Percentiles rank a stretch among this genome's conserved stretches.
Conservation (phyloP, 1,140 invertebrate species). For the Drosophila bipectinata region DNA sequence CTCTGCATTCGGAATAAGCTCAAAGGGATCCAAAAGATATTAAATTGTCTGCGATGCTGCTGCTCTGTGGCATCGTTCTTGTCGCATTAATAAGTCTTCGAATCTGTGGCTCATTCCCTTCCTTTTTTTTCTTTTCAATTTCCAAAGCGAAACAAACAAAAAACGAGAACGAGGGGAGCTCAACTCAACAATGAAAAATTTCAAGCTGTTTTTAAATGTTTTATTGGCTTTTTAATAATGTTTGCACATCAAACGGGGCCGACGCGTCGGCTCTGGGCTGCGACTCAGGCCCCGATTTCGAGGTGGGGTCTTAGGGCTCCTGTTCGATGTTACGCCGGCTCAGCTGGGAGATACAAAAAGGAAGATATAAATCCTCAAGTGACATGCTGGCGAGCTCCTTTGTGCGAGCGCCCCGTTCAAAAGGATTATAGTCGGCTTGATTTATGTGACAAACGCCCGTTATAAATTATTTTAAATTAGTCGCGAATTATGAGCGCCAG, state of each 20-base stretch:
- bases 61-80: conserved; percentile 46
- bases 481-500: conserved; percentile 64
- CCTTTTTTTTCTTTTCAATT: conserved; percentile 48
- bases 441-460: conserved; percentile 68
- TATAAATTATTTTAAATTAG: conserved; percentile 81
- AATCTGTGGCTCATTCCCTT: conserved; percentile 36
- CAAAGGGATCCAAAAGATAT: conserved; percentile 73
- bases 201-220: conserved; percentile 82
- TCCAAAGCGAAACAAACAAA: conserved; percentile 52
- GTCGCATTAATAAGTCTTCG: conserved; percentile 77
- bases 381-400: conserved; percentile 76
- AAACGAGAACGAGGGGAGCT: conserved; percentile 35
- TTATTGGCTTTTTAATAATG: conserved; percentile 82
- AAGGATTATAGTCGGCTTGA: conserved; percentile 72
- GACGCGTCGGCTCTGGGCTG: conserved; percentile 38
- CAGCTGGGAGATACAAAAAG: conserved; percentile 65
- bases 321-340: conserved; percentile 65
- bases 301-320: conserved; percentile 21
- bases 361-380: conserved; percentile 81
- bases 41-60: conserved; percentile 73
- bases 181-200: conserved; percentile 76
- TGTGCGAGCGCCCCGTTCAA: conserved; percentile 36
- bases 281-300: conserved; percentile 11
- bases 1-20: conserved; percentile 33
- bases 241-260: conserved; percentile 74